A percentile compares a stretch with the other conserved stretches of the same genome.
These are phyloP conservation scores for Polypterus senegalus DNA, from an alignment of 2,113 vertebrate genomes.

Conservation along the genomic window DNA sequence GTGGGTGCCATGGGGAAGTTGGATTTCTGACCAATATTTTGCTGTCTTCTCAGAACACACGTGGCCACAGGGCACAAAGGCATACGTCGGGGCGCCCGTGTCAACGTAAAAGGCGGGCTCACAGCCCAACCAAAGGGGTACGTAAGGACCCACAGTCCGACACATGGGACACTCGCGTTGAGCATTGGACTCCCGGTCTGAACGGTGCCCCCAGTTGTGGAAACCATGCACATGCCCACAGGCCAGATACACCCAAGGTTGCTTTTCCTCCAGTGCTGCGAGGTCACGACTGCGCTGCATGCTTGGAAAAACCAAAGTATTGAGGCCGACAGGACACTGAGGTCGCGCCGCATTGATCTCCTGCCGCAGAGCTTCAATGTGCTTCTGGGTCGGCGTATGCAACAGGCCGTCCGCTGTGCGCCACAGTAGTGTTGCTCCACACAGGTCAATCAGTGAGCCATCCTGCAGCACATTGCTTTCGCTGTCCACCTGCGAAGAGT, in stretches of 20 bases:
- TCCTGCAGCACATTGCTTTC: constrained; percentile 90
- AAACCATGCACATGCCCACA: constrained; percentile 93
- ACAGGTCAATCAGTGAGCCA: constrained; percentile 89
- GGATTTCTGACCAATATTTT: constrained; percentile 92
- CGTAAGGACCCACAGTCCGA: constrained; percentile 83
- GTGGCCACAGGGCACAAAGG: constrained; percentile 89
- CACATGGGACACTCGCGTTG: constrained; percentile 96
- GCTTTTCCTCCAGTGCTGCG: constrained; percentile 88
- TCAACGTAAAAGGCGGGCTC: constrained; percentile 94
- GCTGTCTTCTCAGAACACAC: constrained; percentile 93
- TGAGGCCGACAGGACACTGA: constrained; percentile 90
- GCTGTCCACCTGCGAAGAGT: constrained; percentile 66
- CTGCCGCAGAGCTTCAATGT: constrained; percentile 90
- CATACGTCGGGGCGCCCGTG: constrained; percentile 79
- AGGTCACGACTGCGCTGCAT: constrained; percentile 85
- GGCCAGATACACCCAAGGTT: constrained; percentile 90
- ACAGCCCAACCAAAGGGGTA: constrained; percentile 89
- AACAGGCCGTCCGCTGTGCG: constrained; percentile 85
- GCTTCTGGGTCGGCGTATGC: constrained; percentile 87
- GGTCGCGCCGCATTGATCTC: constrained; percentile 89
- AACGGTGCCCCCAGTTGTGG: constrained; percentile 95
- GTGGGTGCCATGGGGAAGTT: constrained; percentile 88
- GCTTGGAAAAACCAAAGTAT: constrained; percentile 93
- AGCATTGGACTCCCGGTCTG: constrained; percentile 66
- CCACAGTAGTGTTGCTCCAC: constrained; percentile 90